Conservation (phyloP, 2,113 vertebrate species). For the Hylia prasina region DNA sequence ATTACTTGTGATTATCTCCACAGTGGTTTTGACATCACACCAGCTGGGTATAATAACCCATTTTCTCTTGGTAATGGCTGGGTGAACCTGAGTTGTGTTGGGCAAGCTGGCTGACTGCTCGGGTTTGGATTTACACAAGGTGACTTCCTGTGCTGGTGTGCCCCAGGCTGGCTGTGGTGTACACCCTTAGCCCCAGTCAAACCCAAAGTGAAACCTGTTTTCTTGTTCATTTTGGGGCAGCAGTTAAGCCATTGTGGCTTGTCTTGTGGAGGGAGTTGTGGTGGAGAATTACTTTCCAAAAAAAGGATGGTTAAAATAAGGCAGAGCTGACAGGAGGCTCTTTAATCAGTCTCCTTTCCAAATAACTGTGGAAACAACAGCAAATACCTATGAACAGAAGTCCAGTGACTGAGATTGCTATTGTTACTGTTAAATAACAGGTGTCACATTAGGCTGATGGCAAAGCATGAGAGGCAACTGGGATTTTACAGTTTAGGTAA, state of each 20-base stretch:
- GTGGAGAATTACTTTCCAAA: not conserved
- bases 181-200: not conserved
- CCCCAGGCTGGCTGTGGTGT: not conserved
- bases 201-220: not conserved
- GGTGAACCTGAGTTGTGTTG: not conserved
- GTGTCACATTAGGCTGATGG: not conserved
- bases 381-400: not conserved
- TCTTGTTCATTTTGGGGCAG: not conserved
- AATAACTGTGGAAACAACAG: not conserved
- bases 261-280: not conserved
- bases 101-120: not conserved
- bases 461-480: fast-evolving
- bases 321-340: not conserved
- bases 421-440: not conserved
- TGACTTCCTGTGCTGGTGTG: not conserved
- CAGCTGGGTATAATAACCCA: not conserved
- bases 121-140: not conserved
- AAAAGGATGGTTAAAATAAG: not conserved
- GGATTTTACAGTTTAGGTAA: not conserved
- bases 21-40: not conserved
- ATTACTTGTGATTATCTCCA: not conserved
- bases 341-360: not conserved
- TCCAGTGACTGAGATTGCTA: not conserved
- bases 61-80: not conserved
- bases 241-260: not conserved